phyloP scores from a whole-genome alignment of 2,113 vertebrate species.

The Platichthys flesus region DNA sequence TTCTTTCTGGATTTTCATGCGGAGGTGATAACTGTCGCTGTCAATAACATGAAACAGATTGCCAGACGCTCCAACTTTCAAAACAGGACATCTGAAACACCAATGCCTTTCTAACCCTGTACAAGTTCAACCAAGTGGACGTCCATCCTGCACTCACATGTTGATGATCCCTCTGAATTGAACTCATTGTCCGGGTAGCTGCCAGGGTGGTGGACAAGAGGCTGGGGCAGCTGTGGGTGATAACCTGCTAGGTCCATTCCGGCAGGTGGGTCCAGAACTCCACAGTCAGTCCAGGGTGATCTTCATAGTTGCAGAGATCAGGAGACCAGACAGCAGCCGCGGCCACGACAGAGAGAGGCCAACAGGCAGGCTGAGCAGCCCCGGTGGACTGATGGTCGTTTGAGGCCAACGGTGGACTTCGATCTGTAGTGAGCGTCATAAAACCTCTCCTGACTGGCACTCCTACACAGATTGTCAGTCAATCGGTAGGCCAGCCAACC shows the following conservation, averaged over 20 bases:
- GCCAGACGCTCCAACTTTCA: neutral
- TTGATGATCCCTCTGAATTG: conserved; percentile 66
- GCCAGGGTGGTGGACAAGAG: conserved; percentile 29
- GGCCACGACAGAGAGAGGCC: conserved; percentile 48
- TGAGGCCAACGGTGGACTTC: conserved; percentile 79
- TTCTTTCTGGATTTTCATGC: neutral
- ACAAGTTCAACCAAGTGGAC: neutral
- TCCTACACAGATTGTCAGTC: conserved; percentile 69
- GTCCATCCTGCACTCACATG: conserved; percentile 75
- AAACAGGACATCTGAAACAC: neutral
- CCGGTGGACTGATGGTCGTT: conserved; percentile 70
- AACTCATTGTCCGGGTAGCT: conserved; percentile 50
- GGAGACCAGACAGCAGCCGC: conserved; percentile 46
- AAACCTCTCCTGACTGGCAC: conserved; percentile 82
- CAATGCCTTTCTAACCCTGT: neutral
- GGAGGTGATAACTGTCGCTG: neutral
- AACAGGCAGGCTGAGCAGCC: conserved; percentile 51
- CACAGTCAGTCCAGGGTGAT: conserved; percentile 37
- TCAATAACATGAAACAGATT: neutral
- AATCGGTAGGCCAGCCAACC: conserved; percentile 31
- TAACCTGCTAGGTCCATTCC: conserved; percentile 74
- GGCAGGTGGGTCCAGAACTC: conserved; percentile 27
- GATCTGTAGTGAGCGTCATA: conserved; percentile 77
- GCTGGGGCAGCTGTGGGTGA: conserved; percentile 51
- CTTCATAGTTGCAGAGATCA: conserved; percentile 58